These are phyloP conservation scores for Zhuqinia jingwanae DNA, from an alignment of 2,888 invertebrate genomes.

Conservation along the genomic window DNA sequence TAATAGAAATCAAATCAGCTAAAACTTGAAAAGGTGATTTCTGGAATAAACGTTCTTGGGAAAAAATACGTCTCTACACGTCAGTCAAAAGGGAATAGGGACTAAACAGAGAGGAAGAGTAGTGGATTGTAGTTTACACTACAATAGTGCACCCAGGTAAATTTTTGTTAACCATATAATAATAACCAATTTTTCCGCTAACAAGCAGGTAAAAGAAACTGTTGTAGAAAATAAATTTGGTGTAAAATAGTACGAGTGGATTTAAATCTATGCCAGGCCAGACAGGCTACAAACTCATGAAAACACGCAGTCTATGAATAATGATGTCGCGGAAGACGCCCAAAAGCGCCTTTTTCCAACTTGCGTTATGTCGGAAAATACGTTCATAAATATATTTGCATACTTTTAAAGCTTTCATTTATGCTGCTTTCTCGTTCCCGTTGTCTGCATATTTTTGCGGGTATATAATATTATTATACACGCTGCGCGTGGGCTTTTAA, in stretches of 20 bases:
- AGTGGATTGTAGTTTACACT: too few relatives aligned
- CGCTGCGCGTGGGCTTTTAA: not conserved
- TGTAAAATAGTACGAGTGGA: not conserved
- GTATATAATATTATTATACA: not conserved
- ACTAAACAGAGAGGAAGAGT: too few relatives aligned
- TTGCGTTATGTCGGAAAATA: not conserved
- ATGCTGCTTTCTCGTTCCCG: not conserved
- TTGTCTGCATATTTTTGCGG: not conserved
- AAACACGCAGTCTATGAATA: slow-evolving; percentile 23
- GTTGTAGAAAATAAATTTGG: too few relatives aligned
- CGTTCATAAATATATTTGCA: slow-evolving; percentile 3
- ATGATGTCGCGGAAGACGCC: not conserved
- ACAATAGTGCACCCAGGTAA: too few relatives aligned
- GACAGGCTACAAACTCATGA: not conserved
- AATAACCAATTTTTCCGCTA: too few relatives aligned
- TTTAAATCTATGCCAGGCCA: slow-evolving; percentile 30
- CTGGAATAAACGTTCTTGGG: too few relatives aligned
- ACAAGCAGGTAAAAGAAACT: too few relatives aligned
- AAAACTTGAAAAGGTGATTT: too few relatives aligned
- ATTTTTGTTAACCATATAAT: too few relatives aligned
- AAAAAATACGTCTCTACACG: too few relatives aligned
- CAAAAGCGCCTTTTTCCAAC: slow-evolving; percentile 3
- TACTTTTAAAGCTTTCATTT: slow-evolving; percentile 20
- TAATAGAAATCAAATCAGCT: slow-evolving; percentile 2
- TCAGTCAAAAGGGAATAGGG: too few relatives aligned